Percentiles rank a stretch among this genome's conserved stretches.
Conservation (phyloP, 2,888 invertebrate genomes). For the Cylindroiulus punctatus region DNA sequence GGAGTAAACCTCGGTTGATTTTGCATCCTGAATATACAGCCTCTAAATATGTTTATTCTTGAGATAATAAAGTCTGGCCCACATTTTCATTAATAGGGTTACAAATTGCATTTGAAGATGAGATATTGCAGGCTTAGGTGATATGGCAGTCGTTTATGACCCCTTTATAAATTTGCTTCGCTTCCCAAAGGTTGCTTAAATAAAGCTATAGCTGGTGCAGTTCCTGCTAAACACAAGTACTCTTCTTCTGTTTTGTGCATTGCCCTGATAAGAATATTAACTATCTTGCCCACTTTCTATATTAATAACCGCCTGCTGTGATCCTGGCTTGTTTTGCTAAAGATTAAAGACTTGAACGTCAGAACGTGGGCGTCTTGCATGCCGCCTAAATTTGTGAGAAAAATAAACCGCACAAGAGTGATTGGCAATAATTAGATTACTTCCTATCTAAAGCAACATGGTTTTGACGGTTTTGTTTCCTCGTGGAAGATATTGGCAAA, state of each 20-base stretch:
- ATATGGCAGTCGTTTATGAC: slow-evolving; percentile 30
- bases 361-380: not conserved
- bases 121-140: slow-evolving; percentile 33
- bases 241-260: slow-evolving; percentile 48
- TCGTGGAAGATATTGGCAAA: not conserved
- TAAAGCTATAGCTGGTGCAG: not conserved
- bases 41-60: slow-evolving; percentile 36
- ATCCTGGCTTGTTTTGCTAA: slow-evolving; percentile 35
- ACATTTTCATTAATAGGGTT: slow-evolving; percentile 36
- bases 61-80: slow-evolving; percentile 36
- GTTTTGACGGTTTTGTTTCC: slow-evolving; percentile 39
- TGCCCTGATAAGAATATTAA: slow-evolving; percentile 52
- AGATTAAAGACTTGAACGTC: not conserved
- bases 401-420: slow-evolving; percentile 42
- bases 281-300: slow-evolving; percentile 41
- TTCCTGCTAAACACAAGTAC: slow-evolving; percentile 43
- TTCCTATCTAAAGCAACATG: slow-evolving; percentile 20
- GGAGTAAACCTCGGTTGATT: not conserved
- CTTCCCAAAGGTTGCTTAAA: slow-evolving; percentile 1
- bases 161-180: slow-evolving; percentile 35
- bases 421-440: slow-evolving; percentile 47
- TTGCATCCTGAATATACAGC: not conserved
- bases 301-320: slow-evolving; percentile 48
- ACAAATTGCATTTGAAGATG: slow-evolving; percentile 38
- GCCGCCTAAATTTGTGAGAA: slow-evolving; percentile 35